Percentiles rank a stretch among this genome's conserved stretches.
Evolutionary conservation across 2,113 vertebrate species (phyloP).

Genomic region (Prolemur simus): DNA sequence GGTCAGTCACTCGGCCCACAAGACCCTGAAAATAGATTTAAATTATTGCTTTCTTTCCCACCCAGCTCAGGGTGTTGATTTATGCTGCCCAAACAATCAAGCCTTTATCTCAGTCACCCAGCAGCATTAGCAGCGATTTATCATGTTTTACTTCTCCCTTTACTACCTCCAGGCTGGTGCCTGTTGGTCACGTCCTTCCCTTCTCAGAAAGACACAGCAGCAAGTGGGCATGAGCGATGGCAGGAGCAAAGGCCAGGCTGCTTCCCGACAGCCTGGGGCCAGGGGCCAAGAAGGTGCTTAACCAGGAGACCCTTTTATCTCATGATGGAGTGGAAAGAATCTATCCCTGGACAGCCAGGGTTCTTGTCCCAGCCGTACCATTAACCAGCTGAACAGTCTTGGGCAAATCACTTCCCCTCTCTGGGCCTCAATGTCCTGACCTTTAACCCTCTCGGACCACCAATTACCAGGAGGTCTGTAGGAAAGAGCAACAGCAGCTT

Average conservation of each 20-base stretch:
- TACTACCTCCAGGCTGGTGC: neutral
- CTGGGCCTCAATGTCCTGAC: neutral
- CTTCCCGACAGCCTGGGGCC: neutral
- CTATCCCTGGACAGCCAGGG: neutral
- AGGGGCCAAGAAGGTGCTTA: neutral
- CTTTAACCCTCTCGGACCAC: neutral
- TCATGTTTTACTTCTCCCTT: conserved; percentile 78
- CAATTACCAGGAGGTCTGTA: neutral
- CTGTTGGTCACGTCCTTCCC: neutral
- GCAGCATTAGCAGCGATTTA: conserved; percentile 84
- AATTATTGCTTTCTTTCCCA: conserved; percentile 81
- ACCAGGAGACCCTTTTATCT: conserved; percentile 1
- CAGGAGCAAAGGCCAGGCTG: neutral
- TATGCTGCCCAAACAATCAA: conserved; percentile 85
- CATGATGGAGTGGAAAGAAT: neutral
- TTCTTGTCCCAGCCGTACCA: neutral
- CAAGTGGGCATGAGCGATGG: neutral
- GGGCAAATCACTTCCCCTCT: neutral
- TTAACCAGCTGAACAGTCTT: neutral
- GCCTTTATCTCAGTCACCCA: conserved; percentile 86
- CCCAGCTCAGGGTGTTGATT: conserved; percentile 81
- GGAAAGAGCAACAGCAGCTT: neutral
- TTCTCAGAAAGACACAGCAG: neutral
- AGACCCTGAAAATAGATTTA: conserved; percentile 74
- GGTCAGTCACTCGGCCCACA: conserved; percentile 69